Conservation (phyloP, 2,888 invertebrate species). For the Anodontia alba region DNA sequence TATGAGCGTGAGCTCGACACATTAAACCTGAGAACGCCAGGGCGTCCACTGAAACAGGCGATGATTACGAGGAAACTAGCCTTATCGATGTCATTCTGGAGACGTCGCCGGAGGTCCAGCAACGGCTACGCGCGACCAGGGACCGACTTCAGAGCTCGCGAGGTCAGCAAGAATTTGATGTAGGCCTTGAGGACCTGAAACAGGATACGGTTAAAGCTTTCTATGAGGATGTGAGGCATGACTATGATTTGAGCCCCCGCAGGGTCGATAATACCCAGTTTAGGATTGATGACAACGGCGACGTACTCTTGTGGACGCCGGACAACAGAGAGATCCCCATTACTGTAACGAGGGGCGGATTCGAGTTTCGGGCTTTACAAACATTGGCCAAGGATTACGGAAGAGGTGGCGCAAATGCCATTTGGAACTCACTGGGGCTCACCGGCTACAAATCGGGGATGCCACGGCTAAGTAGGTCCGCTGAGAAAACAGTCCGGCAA, state of each 20-base stretch:
- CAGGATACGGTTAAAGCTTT: background rate
- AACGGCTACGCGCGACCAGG: no score
- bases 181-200: background rate
- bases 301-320: no score
- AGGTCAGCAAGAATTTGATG: no score
- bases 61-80: no score
- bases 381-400: background rate
- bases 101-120: no score
- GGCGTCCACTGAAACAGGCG: no score
- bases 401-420: background rate
- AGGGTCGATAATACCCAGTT: background rate
- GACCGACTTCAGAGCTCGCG: no score
- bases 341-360: background rate
- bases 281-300: no score
- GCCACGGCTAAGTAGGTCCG: background rate
- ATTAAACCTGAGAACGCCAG: no score
- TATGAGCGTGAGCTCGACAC: no score
- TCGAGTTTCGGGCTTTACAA: background rate
- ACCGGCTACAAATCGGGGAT: background rate
- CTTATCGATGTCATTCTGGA: no score
- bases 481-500: background rate
- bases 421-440: background rate
- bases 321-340: background rate
- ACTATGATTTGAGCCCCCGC: no score
- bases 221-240: background rate